Percentiles rank a stretch among this genome's conserved stretches.
Evolutionary conservation across 2,888 invertebrate genomes (phyloP).

Genomic region (Calameuta idolon): DNA sequence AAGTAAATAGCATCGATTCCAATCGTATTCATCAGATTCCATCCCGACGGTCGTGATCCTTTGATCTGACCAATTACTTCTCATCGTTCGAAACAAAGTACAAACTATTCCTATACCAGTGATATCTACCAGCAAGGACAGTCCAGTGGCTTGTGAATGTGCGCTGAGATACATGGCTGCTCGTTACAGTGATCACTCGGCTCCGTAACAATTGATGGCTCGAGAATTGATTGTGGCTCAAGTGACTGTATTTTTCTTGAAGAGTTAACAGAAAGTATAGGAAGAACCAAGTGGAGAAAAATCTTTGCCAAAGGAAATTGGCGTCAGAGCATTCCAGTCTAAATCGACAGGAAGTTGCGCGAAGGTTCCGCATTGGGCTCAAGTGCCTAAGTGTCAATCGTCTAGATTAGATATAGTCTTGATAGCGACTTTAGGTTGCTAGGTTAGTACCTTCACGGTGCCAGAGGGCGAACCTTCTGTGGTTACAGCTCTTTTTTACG

Average conservation of each 20-base stretch:
- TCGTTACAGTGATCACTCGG: not conserved
- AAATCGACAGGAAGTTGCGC: not conserved
- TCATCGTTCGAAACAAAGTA: not conserved
- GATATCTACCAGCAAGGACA: not conserved
- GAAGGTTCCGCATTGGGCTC: not conserved
- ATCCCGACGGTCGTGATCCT: not conserved
- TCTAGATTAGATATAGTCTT: not conserved
- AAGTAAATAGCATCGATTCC: not conserved
- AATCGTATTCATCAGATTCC: not conserved
- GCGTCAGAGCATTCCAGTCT: too few species aligned
- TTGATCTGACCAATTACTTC: not conserved
- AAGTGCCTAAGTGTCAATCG: not conserved
- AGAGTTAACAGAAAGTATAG: not conserved
- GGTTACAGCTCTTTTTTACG: conserved; percentile 6
- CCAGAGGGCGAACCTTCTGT: conserved; percentile 1
- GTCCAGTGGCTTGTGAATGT: not conserved
- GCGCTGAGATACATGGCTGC: not conserved
- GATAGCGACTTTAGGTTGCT: not conserved
- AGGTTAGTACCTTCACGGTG: not conserved
- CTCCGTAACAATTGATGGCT: not conserved
- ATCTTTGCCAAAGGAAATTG: too few species aligned
- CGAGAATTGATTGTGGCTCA: not conserved
- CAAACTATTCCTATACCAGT: not conserved
- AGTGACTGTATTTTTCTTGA: not conserved
- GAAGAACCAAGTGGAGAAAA: not conserved